A percentile compares a stretch with the other conserved stretches of the same genome.
Evolutionary conservation across 2,113 vertebrate genomes (phyloP).

Genomic region (Danio rerio): GRCz12tu NC_133195.1:33956501-33957000

Average conservation of each 20-base stretch:
- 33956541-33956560: slow-evolving; percentile 96
- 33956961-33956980: slow-evolving; percentile 97
- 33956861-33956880: slow-evolving; percentile 98
- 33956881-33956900: slow-evolving; percentile 95
- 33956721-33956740: slow-evolving; percentile 93
- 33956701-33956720: slow-evolving; percentile 98
- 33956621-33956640: neutral
- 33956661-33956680: neutral
- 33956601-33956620: slow-evolving; percentile 59
- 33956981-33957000: slow-evolving; percentile 91
- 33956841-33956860: neutral
- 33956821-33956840: neutral
- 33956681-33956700: slow-evolving; percentile 71
- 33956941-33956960: slow-evolving; percentile 92
- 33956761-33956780: slow-evolving; percentile 91
- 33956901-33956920: slow-evolving; percentile 90
- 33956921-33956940: slow-evolving; percentile 94
- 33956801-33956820: neutral
- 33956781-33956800: slow-evolving; percentile 76
- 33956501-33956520: neutral
- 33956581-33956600: slow-evolving; percentile 96
- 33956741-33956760: slow-evolving; percentile 93
- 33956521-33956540: slow-evolving; percentile 62
- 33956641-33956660: neutral
- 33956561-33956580: slow-evolving; percentile 99